These are phyloP conservation scores for Alloscopus bannaensis DNA, from an alignment of 2,888 invertebrate genomes.

Conservation along the genomic window DNA sequence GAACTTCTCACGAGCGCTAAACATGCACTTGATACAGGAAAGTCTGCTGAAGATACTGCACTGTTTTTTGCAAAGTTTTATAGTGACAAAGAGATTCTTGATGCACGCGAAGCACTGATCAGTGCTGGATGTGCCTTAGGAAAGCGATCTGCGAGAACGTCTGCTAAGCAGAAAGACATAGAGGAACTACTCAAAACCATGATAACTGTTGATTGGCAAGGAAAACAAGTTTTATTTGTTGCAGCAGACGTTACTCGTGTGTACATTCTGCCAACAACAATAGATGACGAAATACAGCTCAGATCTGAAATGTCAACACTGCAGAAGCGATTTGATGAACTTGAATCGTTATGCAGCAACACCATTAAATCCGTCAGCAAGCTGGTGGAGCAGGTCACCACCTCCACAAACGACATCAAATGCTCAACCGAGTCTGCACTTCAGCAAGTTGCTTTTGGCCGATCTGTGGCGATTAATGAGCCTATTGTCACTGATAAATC, in stretches of 20 bases:
- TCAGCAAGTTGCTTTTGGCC: no score
- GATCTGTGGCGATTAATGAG: no score
- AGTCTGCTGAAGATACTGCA: background rate
- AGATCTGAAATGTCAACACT: no score
- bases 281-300: no score
- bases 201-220: background rate
- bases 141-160: background rate
- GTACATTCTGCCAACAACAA: no score
- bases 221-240: background rate
- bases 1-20: background rate
- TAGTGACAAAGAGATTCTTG: background rate
- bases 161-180: background rate
- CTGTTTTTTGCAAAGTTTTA: background rate
- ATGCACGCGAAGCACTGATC: background rate
- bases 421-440: no score
- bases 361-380: no score
- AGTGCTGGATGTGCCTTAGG: background rate
- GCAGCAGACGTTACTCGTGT: conserved; percentile 3
- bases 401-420: no score
- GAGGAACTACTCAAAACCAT: background rate
- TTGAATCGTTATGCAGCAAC: no score
- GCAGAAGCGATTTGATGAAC: no score
- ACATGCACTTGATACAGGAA: background rate
- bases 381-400: no score
- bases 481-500: no score